A percentile compares a stretch with the other conserved stretches of the same genome.
Evolutionary conservation across 2,113 vertebrate species (phyloP).

Genomic region (Tetrao urogallus): DNA sequence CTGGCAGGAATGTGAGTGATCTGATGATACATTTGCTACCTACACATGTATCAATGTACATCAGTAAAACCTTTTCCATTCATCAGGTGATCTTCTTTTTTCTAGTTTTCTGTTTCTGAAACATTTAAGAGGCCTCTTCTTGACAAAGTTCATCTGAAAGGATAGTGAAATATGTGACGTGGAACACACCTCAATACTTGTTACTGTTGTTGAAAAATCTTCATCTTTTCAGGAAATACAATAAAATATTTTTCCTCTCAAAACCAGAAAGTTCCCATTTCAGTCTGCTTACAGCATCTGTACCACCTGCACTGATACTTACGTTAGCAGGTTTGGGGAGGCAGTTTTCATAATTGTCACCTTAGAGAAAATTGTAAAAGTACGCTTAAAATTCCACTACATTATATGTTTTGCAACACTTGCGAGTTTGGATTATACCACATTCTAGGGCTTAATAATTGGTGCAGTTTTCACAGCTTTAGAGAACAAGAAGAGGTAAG

Average conservation of each 20-base stretch:
- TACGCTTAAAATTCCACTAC: background rate
- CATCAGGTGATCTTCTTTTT: background rate
- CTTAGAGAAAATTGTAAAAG: background rate
- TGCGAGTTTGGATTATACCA: background rate
- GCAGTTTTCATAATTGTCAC: background rate
- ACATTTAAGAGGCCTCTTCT: background rate
- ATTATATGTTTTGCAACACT: background rate
- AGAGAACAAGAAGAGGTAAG: background rate
- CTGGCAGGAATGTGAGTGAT: background rate
- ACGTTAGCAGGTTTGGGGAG: background rate
- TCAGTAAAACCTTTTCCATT: background rate
- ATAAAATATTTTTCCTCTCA: background rate
- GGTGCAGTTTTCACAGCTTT: background rate
- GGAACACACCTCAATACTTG: background rate
- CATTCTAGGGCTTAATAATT: background rate
- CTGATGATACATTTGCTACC: background rate
- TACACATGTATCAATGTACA: background rate
- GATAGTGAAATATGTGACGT: background rate
- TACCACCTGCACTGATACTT: background rate
- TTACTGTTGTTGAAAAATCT: background rate
- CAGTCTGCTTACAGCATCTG: background rate
- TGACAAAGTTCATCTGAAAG: background rate
- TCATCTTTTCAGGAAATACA: background rate
- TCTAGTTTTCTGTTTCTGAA: background rate
- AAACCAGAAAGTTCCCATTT: background rate